Base-by-base conservation (phyloP, 2,888 invertebrate species). In the Drosophila mulleri region DNA sequence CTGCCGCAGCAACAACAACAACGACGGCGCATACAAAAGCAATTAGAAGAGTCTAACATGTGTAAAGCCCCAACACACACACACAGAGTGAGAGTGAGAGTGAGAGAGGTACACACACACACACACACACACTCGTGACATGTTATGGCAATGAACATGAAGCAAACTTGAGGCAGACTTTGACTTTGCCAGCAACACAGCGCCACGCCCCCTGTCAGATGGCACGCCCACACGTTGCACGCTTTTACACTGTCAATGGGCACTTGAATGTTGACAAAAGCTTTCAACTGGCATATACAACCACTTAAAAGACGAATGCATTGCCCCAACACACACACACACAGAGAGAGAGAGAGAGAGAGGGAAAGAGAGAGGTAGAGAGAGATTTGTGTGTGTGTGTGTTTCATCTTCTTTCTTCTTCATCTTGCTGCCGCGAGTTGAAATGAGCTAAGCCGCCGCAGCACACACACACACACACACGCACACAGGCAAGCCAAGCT, bases 221-320 rank as follows among this genome's bases (percentile, higher is more conserved):
- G 4, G 14, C 8, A 44, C 45, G 57, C 45, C 47, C 56, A n/a
- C 45, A 37, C 53, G 20, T 54, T 82, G 77, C 67, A 83, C 68
- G 82, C 78, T 81, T 83, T 79, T 87, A 81, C 84, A 87, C 88
- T 77, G 74, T 89, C 84, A 82, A 84, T 85, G 88, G 78, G 80
- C 85, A 89, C 85, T 85, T 87, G 89, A 82, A 82, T 87, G 85
- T 89, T 89, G 89, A 82, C 85, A 87, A 84, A 89, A 78, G 85
- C 89, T 84, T 87, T 88, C 85, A 77, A 72, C 89, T 83, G 85
- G 84, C 88, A 82, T 84, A 89, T 82, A 85, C 85, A 85, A 89
- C 84, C 85, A 85, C 85, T 85, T 89, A 89, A 82, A 89, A 84
- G 73, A 80, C 89, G 76, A 81, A 71, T 75, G 83, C 81, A 68